Conservation (phyloP, 2,113 vertebrate genomes). For the Caranx ignobilis region DNA sequence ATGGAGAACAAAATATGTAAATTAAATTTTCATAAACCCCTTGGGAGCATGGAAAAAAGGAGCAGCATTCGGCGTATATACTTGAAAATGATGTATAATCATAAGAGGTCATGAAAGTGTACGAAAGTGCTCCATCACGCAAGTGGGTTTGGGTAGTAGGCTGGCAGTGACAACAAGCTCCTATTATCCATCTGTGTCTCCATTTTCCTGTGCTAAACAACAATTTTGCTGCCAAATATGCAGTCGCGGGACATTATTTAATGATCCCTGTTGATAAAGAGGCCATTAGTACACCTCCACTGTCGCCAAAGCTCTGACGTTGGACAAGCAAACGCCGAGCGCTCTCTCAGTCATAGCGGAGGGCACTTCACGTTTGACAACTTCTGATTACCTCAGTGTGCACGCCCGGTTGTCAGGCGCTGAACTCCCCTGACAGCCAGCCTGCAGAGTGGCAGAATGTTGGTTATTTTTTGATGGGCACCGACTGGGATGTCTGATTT, state of each 20-base stretch:
- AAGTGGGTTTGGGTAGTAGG: slow-evolving; percentile 20
- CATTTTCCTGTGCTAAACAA: slow-evolving; percentile 67
- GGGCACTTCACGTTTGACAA: slow-evolving; percentile 73
- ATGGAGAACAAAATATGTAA: slow-evolving; percentile 62
- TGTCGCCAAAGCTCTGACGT: slow-evolving; percentile 18
- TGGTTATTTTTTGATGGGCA: slow-evolving; percentile 70
- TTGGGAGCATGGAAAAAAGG: slow-evolving; percentile 56
- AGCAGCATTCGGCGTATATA: slow-evolving; percentile 16
- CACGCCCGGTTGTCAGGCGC: slow-evolving; percentile 47
- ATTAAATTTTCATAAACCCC: slow-evolving; percentile 58
- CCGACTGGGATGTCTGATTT: slow-evolving; percentile 69
- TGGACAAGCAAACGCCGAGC: slow-evolving; percentile 18
- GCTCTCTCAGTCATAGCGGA: slow-evolving; percentile 37
- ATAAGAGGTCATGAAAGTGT: slow-evolving; percentile 60
- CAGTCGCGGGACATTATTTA: slow-evolving; percentile 53
- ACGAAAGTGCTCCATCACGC: slow-evolving; percentile 32
- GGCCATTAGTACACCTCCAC: slow-evolving; percentile 57
- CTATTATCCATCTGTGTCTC: slow-evolving; percentile 46
- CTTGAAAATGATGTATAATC: slow-evolving; percentile 67
- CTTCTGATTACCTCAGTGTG: slow-evolving; percentile 75
- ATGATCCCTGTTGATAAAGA: slow-evolving; percentile 62
- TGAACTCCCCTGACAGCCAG: slow-evolving; percentile 58
- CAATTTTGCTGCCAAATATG: slow-evolving; percentile 49
- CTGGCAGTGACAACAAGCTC: slow-evolving; percentile 38
- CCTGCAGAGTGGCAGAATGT: slow-evolving; percentile 42